These are phyloP conservation scores for Amblyopsis rosae DNA, from an alignment of 2,113 vertebrate genomes.

Conservation along the genomic window DNA sequence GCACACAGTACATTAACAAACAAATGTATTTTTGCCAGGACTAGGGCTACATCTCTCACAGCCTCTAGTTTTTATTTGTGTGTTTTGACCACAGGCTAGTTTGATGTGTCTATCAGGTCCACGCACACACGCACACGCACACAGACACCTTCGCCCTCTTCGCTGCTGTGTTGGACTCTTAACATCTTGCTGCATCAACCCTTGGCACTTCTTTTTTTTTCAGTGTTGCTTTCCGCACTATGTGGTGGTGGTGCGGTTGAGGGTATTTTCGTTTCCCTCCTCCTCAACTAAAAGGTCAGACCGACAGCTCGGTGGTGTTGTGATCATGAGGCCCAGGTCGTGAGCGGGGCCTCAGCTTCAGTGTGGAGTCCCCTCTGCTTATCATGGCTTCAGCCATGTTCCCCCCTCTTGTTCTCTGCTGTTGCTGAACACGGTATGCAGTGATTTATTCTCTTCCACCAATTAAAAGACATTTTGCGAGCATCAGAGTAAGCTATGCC, in stretches of 20 bases:
- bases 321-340: slow-evolving; percentile 6
- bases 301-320: slow-evolving; percentile 51
- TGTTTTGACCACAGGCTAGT: too few relatives aligned
- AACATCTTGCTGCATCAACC: slow-evolving; percentile 43
- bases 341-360: slow-evolving; percentile 7
- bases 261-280: slow-evolving; percentile 31
- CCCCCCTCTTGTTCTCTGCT: slow-evolving; percentile 18
- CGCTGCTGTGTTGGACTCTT: slow-evolving; percentile 13
- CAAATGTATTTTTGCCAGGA: too few relatives aligned
- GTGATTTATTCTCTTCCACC: slow-evolving; percentile 67
- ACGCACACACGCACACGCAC: slow-evolving; percentile 5
- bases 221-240: slow-evolving; percentile 43
- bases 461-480: slow-evolving; percentile 76
- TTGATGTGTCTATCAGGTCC: neutral
- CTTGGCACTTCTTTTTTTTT: slow-evolving; percentile 58
- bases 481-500: slow-evolving; percentile 64
- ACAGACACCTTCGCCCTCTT: slow-evolving; percentile 10
- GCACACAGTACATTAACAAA: too few relatives aligned
- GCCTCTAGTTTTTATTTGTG: too few relatives aligned
- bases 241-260: slow-evolving; percentile 25
- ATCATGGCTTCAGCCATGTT: slow-evolving; percentile 12
- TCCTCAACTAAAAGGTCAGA: slow-evolving; percentile 68
- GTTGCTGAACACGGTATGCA: slow-evolving; percentile 58
- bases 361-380: slow-evolving; percentile 40
- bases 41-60: too few relatives aligned